Percentiles rank a stretch among this genome's conserved stretches.
These are phyloP conservation scores for Drosophila arawakana DNA, from an alignment of 1,140 invertebrate species.

Conservation along the genomic window DNA sequence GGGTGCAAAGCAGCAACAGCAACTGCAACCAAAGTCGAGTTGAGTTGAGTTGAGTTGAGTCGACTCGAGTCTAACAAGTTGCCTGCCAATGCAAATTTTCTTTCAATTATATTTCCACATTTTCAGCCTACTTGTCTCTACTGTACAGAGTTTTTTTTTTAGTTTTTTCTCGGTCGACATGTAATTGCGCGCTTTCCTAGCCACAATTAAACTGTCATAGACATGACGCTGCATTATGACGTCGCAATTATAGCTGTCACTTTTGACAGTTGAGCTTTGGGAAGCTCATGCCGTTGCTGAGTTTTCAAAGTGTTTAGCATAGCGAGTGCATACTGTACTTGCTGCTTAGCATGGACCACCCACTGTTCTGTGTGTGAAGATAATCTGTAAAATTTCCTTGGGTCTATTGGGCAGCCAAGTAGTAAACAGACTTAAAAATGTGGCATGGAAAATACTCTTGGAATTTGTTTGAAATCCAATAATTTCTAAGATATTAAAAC, in stretches of 20 bases:
- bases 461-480: no score
- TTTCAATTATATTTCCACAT: slow-evolving; percentile 71
- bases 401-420: no score
- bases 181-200: slow-evolving; percentile 79
- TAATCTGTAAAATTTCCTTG: not conserved
- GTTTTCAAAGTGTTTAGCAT: slow-evolving; percentile 39
- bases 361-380: not conserved
- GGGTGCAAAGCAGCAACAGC: slow-evolving; percentile 67
- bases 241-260: slow-evolving; percentile 78
- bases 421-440: no score
- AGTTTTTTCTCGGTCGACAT: slow-evolving; percentile 50
- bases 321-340: slow-evolving; percentile 23
- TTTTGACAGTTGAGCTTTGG: slow-evolving; percentile 63
- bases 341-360: slow-evolving; percentile 13
- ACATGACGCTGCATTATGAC: slow-evolving; percentile 78
- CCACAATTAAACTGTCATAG: slow-evolving; percentile 82
- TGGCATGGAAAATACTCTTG: no score
- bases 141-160: slow-evolving; percentile 8
- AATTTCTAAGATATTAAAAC: no score
- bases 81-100: slow-evolving; percentile 73
- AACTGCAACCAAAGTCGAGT: slow-evolving; percentile 3
- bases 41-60: not conserved
- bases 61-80: slow-evolving; percentile 38
- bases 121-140: slow-evolving; percentile 37
- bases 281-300: slow-evolving; percentile 26